Evolutionary conservation across 2,888 invertebrate genomes (phyloP).

Genomic region (Acleris emargana): DNA sequence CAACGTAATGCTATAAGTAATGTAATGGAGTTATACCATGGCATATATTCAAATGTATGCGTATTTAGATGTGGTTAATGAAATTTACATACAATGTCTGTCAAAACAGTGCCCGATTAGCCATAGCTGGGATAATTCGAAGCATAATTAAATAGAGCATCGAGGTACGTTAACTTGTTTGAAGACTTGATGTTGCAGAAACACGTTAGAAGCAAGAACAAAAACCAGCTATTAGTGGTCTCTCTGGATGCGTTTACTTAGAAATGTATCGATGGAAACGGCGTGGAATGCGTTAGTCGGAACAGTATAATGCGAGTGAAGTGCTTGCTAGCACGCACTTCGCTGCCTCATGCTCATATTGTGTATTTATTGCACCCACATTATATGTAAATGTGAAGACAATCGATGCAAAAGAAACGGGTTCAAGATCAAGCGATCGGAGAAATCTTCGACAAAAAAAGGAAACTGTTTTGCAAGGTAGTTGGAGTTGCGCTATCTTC

Average conservation of each 20-base stretch:
- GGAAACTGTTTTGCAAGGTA: constrained; percentile 7
- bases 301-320: constrained; percentile 40
- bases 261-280: constrained; percentile 46
- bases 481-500: background rate
- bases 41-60: constrained; percentile 40
- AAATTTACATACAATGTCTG: constrained; percentile 40
- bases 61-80: constrained; percentile 37
- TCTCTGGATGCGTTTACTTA: constrained; percentile 38
- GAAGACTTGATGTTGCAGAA: constrained; percentile 18
- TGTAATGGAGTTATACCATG: constrained; percentile 27
- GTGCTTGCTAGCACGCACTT: constrained; percentile 39
- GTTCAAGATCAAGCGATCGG: constrained; percentile 31
- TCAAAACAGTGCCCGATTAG: constrained; percentile 20
- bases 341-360: constrained; percentile 25
- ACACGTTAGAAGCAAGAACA: constrained; percentile 42
- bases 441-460: constrained; percentile 16
- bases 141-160: constrained; percentile 11
- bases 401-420: constrained; percentile 27
- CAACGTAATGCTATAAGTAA: constrained; percentile 19
- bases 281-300: constrained; percentile 47
- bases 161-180: constrained; percentile 14
- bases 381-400: constrained; percentile 30
- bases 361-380: constrained; percentile 28
- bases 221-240: constrained; percentile 52
- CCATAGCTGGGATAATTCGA: background rate